Conservation (phyloP, 1,140 invertebrate species). For the Drusus annulatus region DNA sequence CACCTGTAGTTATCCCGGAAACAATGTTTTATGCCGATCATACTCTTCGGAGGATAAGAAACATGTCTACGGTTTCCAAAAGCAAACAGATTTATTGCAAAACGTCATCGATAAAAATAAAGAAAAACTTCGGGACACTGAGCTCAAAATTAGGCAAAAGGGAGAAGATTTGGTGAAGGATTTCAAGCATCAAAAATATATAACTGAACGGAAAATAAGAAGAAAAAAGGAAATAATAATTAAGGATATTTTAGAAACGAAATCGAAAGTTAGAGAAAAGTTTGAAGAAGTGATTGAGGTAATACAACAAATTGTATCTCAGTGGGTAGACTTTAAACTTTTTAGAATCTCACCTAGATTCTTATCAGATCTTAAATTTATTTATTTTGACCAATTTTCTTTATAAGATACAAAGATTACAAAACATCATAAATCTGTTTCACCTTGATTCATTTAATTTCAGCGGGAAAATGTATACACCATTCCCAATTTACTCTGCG, state of each 20-base stretch:
- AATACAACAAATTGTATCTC: slow-evolving; percentile 39
- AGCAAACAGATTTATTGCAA: slow-evolving; percentile 69
- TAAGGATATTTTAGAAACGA: slow-evolving; percentile 79
- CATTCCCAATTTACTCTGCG: slow-evolving; percentile 91
- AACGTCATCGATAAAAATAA: slow-evolving; percentile 74
- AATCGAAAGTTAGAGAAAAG: slow-evolving; percentile 76
- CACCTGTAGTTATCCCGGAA: not conserved
- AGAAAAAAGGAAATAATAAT: slow-evolving; percentile 75
- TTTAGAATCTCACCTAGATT: no score
- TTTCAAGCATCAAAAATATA: slow-evolving; percentile 71
- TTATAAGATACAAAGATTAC: not conserved
- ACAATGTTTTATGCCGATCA: not conserved
- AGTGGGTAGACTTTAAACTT: slow-evolving; percentile 1
- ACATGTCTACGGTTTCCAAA: slow-evolving; percentile 65
- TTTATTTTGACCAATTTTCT: no score
- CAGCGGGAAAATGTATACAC: slow-evolving; percentile 93
- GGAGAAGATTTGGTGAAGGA: slow-evolving; percentile 73
- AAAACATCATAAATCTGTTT: slow-evolving; percentile 26
- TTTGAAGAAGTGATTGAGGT: slow-evolving; percentile 80
- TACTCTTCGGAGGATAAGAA: slow-evolving; percentile 66
- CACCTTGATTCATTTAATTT: slow-evolving; percentile 60
- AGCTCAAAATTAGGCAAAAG: slow-evolving; percentile 71
- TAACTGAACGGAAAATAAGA: slow-evolving; percentile 70
- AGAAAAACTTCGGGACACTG: slow-evolving; percentile 72
- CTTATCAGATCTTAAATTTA: no score